Evolutionary conservation across 2,888 invertebrate genomes (phyloP), one percentile per base, ranked within the genome.

Genomic region (Xanthorhoe spadicearia): DNA sequence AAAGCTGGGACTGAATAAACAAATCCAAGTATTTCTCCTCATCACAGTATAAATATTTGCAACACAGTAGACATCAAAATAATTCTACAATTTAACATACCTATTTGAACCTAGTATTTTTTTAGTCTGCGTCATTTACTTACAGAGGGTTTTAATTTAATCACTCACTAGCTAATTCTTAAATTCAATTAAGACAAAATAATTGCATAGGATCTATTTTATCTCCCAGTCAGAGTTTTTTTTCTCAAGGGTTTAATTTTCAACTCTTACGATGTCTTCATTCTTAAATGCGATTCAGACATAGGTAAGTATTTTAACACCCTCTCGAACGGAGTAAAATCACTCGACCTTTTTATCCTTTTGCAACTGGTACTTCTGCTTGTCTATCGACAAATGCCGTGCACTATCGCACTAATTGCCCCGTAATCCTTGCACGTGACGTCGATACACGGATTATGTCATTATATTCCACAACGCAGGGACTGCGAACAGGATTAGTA

Each of bases 401-500:
- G 53, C 19, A 43, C 15, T 64, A 58, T 58, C 58, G 48, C 48
- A 74, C 77, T 87, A 85, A 88, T 87, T 86, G 84, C 79, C 82
- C 77, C 85, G 83, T 88, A 87, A 88, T 85, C 88, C 84, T 53
- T 58, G 83, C 77, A 85, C 87, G 87, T 87, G 87, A 82, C 79
- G 73, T 82, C 79, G 79, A 77, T 77, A 78, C 82, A 80, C 71
- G 79, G 82, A 82, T 84, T 84, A 83, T 80, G 77, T 80, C 73
- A 75, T 75, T 56, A 55, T 56, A 57, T n/a, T 50, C 61, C 23
- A 19, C 38, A 23, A 59, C 43, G 19, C 23, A 46, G n/a, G n/a
- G 46, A 46, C 35, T 8, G 15, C 9, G 9, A 32, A 53, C 38
- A 38, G 38, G 38, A 43, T 13, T 43, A 10, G 38, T 43, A 15